Evolutionary conservation across 2,888 invertebrate species (phyloP).

Genomic region (Eupithecia exiguata): DNA sequence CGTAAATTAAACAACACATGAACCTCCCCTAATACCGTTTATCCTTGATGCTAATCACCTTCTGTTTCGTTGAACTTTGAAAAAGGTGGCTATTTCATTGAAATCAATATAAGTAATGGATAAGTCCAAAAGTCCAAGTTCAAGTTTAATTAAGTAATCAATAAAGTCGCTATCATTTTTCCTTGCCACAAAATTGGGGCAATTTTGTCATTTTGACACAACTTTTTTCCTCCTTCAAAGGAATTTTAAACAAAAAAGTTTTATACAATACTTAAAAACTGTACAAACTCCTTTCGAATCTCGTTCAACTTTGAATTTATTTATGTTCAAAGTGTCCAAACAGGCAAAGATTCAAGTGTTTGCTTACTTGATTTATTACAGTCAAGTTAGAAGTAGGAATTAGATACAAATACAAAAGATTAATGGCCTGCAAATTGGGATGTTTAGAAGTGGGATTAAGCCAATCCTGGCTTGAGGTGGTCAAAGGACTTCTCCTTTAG

Average conservation of each 20-base stretch:
- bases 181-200: background rate
- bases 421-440: conserved; percentile 71
- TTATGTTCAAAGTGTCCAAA: conserved; percentile 41
- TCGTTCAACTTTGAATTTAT: conserved; percentile 42
- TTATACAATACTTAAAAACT: conserved; percentile 18
- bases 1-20: background rate
- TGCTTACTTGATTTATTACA: conserved; percentile 72
- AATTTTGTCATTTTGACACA: background rate
- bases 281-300: conserved; percentile 31
- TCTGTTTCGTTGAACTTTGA: background rate
- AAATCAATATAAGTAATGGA: background rate
- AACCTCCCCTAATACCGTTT: background rate
- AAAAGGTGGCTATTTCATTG: background rate
- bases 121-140: too few species aligned
- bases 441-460: conserved; percentile 39
- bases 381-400: conserved; percentile 67
- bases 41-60: conserved; percentile 1
- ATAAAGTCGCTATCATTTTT: background rate
- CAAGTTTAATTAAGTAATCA: too few species aligned
- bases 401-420: conserved; percentile 75
- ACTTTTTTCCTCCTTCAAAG: background rate
- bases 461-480: background rate
- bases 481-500: background rate
- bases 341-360: conserved; percentile 45
- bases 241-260: conserved; percentile 9